phyloP scores from a whole-genome alignment of 2,888 invertebrate genomes.

The Mantis religiosa region DNA sequence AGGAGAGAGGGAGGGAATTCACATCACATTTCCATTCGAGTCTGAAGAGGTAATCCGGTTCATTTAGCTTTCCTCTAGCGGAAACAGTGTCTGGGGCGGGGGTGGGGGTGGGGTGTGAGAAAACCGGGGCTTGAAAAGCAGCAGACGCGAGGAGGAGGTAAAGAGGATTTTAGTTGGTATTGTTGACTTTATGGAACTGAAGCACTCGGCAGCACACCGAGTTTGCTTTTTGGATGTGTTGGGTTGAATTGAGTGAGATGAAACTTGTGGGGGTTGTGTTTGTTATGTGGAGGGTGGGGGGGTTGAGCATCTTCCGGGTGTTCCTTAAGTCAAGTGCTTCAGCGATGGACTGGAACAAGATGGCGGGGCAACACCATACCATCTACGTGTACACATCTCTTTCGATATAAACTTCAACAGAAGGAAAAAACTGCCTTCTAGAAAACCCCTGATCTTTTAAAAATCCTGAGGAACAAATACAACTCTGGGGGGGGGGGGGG shows the following conservation, averaged over 20 bases:
- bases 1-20: not conserved
- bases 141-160: not conserved
- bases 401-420: too few species aligned
- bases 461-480: too few species aligned
- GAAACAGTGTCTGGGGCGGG: conserved; percentile 11
- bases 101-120: too few species aligned
- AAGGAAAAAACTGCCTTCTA: too few species aligned
- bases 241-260: conserved; percentile 16
- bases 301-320: too few species aligned
- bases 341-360: not conserved
- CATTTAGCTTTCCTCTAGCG: not conserved
- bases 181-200: conserved; percentile 25
- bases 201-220: conserved; percentile 2
- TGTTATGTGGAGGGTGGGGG: not conserved
- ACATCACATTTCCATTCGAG: not conserved
- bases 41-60: not conserved
- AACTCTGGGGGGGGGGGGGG: too few species aligned
- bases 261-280: conserved; percentile 10
- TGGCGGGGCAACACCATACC: too few species aligned
- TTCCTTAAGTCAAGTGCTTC: not conserved
- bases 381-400: too few species aligned
- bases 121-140: conserved; percentile 12
- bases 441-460: too few species aligned
- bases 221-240: conserved; percentile 19
- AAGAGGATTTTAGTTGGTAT: conserved; percentile 25